A percentile compares a stretch with the other conserved stretches of the same genome.
Conservation (phyloP, 2,888 invertebrate species). For the Drosophila paramelanica region DNA sequence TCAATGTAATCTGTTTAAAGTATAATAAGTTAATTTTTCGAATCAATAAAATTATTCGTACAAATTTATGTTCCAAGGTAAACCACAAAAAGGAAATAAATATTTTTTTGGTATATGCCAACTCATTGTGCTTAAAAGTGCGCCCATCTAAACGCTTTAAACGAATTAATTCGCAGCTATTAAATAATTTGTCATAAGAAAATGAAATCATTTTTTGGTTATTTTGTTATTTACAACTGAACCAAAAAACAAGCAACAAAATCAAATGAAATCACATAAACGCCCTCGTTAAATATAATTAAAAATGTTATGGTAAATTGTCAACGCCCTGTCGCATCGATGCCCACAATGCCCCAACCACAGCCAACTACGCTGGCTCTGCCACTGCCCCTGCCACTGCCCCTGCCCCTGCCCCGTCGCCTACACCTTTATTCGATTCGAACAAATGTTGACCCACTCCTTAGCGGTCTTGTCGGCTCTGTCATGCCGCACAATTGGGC, state of each 20-base stretch:
- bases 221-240: conserved; percentile 16
- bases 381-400: not conserved
- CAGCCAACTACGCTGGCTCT: not conserved
- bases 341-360: not conserved
- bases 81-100: not conserved
- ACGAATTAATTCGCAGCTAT: conserved; percentile 72
- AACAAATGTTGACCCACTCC: conserved; percentile 62
- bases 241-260: conserved; percentile 20
- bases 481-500: conserved; percentile 70
- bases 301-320: conserved; percentile 78
- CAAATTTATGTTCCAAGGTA: not conserved
- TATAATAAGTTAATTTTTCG: too few species aligned
- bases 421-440: conserved; percentile 17
- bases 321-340: conserved; percentile 65
- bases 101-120: conserved; percentile 44
- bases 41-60: not conserved
- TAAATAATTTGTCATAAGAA: conserved; percentile 73
- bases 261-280: conserved; percentile 74
- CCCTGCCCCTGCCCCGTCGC: not conserved
- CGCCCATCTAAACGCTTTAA: conserved; percentile 41
- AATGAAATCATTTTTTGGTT: conserved; percentile 45
- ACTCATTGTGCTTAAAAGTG: conserved; percentile 56
- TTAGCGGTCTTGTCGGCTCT: conserved; percentile 40
- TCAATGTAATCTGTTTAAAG: too few species aligned
- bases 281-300: conserved; percentile 77